Conservation (phyloP, 2,888 invertebrate genomes). For the Alcis repandata region DNA sequence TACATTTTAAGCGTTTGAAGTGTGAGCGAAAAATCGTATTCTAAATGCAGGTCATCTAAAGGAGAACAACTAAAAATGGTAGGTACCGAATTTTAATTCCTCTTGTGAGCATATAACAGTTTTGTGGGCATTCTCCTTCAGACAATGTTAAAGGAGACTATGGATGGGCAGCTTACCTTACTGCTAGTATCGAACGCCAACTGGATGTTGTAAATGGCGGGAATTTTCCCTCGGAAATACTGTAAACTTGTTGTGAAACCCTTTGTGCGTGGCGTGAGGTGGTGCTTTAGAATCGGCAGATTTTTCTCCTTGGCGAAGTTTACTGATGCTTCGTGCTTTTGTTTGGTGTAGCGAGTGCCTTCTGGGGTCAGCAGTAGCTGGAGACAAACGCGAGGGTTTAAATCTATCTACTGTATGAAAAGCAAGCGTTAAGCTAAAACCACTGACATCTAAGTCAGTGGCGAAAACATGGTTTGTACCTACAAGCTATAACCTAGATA, state of each 20-base stretch:
- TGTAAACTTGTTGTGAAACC: slow-evolving; percentile 96
- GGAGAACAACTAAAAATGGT: background rate
- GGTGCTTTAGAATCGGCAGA: slow-evolving; percentile 94
- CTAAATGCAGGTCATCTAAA: background rate
- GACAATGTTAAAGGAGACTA: background rate
- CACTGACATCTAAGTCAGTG: no score
- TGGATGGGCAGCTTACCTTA: slow-evolving; percentile 70
- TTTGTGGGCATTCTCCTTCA: background rate
- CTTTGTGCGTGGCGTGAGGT: slow-evolving; percentile 97
- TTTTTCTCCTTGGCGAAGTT: slow-evolving; percentile 95
- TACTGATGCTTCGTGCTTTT: slow-evolving; percentile 94
- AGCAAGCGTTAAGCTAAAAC: background rate
- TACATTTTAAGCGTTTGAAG: background rate
- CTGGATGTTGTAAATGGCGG: slow-evolving; percentile 94
- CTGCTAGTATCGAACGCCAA: slow-evolving; percentile 89
- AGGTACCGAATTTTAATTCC: background rate
- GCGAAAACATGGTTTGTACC: background rate
- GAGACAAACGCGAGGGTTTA: slow-evolving; percentile 51
- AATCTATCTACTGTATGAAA: slow-evolving; percentile 11
- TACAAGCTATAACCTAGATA: no score
- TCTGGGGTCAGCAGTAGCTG: slow-evolving; percentile 96
- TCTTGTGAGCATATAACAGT: background rate
- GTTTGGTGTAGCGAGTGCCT: slow-evolving; percentile 95
- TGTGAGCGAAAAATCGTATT: background rate
- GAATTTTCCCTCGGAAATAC: slow-evolving; percentile 92